Percentiles rank a stretch among this genome's conserved stretches.
Conservation (phyloP, 2,113 vertebrate species). For the Brachypteracias leptosomus region DNA sequence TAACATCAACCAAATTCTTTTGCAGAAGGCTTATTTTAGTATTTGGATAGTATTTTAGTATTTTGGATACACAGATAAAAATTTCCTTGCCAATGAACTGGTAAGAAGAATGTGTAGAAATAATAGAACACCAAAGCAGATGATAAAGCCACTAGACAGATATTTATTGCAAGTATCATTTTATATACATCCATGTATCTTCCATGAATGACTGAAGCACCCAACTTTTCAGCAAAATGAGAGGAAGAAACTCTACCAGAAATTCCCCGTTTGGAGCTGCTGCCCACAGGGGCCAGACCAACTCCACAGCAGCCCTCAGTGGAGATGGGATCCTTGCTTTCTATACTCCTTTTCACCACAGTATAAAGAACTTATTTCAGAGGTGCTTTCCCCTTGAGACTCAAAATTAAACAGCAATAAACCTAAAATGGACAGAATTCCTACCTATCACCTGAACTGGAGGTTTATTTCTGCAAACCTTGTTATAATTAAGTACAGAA, state of each 20-base stretch:
- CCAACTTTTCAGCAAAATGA: not conserved
- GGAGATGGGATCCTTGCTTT: not conserved
- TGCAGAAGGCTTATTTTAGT: not conserved
- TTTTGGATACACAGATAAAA: not conserved
- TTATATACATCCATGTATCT: not conserved
- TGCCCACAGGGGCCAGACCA: not conserved
- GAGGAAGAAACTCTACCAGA: not conserved
- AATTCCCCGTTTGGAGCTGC: not conserved
- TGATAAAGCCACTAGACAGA: not conserved
- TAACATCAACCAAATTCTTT: not conserved
- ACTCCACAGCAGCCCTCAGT: not conserved
- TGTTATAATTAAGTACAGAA: not conserved
- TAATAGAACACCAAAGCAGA: not conserved
- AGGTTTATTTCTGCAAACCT: not conserved
- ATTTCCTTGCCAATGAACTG: not conserved
- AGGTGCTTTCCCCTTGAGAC: not conserved
- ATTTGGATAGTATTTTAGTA: not conserved
- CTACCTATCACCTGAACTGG: not conserved
- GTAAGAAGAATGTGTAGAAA: not conserved
- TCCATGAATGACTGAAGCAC: not conserved
- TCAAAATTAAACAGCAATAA: conserved; percentile 7
- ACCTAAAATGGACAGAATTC: not conserved
- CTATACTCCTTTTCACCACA: not conserved
- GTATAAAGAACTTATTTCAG: not conserved
- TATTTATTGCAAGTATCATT: not conserved